These are phyloP conservation scores for Galbula dea DNA, from an alignment of 2,113 vertebrate genomes.

Conservation along the genomic window DNA sequence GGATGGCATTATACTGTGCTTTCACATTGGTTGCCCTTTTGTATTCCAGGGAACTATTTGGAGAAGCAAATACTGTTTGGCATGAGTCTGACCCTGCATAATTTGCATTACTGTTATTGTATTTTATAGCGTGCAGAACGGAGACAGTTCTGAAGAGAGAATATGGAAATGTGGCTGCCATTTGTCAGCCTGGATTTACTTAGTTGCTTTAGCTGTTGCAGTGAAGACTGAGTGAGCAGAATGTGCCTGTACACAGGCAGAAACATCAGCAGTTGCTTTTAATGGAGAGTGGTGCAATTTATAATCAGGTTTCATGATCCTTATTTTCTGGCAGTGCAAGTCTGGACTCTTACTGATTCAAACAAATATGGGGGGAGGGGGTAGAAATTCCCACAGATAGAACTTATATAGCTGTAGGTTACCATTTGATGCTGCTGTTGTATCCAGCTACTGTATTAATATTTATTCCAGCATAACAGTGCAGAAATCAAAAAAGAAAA, in stretches of 20 bases:
- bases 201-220: background rate
- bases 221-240: background rate
- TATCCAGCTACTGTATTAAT: constrained; percentile 20
- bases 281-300: background rate
- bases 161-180: constrained; percentile 4
- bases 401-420: background rate
- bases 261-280: background rate
- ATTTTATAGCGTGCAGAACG: background rate
- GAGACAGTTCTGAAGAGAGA: background rate
- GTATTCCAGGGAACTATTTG: constrained; percentile 32
- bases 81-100: background rate
- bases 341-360: background rate
- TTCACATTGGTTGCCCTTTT: constrained; percentile 9
- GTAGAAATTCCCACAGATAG: background rate
- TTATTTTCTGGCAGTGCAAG: background rate
- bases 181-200: background rate
- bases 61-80: constrained; percentile 27
- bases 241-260: background rate
- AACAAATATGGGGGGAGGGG: background rate
- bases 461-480: background rate
- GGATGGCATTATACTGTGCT: background rate
- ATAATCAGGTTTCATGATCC: background rate
- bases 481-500: background rate
- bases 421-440: background rate
- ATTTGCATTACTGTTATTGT: constrained; percentile 26